Conservation (phyloP, 1,140 invertebrate genomes). For the Heliconius himera region DNA sequence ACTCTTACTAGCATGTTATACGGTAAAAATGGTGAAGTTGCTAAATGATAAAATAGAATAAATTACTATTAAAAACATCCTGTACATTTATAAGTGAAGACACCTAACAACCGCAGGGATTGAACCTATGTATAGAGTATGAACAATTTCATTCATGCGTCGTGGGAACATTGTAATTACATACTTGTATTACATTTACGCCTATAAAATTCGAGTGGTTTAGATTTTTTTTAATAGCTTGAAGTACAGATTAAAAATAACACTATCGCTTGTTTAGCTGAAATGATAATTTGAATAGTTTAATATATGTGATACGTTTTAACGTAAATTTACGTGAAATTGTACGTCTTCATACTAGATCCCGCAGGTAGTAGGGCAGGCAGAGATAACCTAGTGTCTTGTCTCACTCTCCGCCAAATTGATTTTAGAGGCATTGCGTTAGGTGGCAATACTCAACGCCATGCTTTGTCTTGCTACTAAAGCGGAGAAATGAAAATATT, state of each 20-base stretch:
- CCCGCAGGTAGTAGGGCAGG: not conserved
- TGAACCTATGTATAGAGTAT: conserved; percentile 35
- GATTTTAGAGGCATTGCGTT: not conserved
- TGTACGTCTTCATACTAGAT: not conserved
- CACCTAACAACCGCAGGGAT: conserved; percentile 44
- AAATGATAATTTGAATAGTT: not conserved
- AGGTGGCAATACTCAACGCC: not conserved
- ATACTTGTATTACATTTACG: conserved; percentile 34
- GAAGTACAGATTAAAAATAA: not conserved
- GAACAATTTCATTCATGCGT: conserved; percentile 48
- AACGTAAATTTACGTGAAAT: not conserved
- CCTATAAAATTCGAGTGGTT: conserved; percentile 24
- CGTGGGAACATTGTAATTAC: conserved; percentile 51
- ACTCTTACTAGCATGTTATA: not conserved
- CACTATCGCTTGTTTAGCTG: not conserved
- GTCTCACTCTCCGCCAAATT: no score
- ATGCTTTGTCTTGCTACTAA: not conserved
- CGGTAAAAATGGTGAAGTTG: not conserved
- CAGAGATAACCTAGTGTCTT: not conserved
- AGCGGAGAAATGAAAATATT: not conserved
- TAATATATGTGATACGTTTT: not conserved
- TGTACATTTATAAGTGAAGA: conserved; percentile 43
- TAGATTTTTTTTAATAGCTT: not conserved
- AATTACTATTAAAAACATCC: conserved; percentile 33
- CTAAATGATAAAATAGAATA: not conserved